Evolutionary conservation across 2,797 vertebrate genomes (phyloP).

Genomic region (Neostethus bicornis): DNA sequence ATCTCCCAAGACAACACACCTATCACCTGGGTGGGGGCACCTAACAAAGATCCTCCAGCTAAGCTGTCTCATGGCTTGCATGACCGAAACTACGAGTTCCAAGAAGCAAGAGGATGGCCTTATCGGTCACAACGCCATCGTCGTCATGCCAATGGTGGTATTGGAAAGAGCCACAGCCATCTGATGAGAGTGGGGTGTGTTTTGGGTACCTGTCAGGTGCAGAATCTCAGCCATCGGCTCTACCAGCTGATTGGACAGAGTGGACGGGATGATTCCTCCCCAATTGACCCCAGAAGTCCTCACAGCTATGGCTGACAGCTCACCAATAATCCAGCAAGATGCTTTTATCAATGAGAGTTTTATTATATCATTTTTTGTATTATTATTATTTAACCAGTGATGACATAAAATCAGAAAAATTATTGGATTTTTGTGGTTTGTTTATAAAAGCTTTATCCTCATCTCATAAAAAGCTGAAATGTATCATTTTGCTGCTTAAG

Average conservation of each 20-base stretch:
- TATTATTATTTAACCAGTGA: slow-evolving; percentile 9
- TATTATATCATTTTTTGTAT: slow-evolving; percentile 1
- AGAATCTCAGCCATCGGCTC: slow-evolving; percentile 91
- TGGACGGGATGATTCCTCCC: slow-evolving; percentile 82
- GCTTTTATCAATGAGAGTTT: slow-evolving; percentile 3
- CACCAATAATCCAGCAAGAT: neutral
- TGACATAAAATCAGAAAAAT: slow-evolving; percentile 1
- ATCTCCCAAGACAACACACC: slow-evolving; percentile 44
- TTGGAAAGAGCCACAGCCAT: slow-evolving; percentile 54
- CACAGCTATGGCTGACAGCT: slow-evolving; percentile 88
- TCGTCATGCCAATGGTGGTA: slow-evolving; percentile 57
- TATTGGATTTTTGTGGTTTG: neutral
- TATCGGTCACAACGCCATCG: slow-evolving; percentile 68
- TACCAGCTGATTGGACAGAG: slow-evolving; percentile 87
- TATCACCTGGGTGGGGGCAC: slow-evolving; percentile 52
- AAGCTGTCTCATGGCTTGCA: slow-evolving; percentile 24
- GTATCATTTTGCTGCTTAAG: slow-evolving; percentile 5
- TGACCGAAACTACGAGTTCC: slow-evolving; percentile 22
- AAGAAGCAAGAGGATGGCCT: slow-evolving; percentile 15
- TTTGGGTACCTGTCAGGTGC: slow-evolving; percentile 92
- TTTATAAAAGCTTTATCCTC: neutral
- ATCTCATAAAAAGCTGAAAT: neutral
- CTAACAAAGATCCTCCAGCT: slow-evolving; percentile 52
- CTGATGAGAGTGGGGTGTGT: slow-evolving; percentile 87
- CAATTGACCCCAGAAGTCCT: slow-evolving; percentile 87